phyloP scores from a whole-genome alignment of 2,797 vertebrate species.

The Parauchenoglanis ngamensis region DNA sequence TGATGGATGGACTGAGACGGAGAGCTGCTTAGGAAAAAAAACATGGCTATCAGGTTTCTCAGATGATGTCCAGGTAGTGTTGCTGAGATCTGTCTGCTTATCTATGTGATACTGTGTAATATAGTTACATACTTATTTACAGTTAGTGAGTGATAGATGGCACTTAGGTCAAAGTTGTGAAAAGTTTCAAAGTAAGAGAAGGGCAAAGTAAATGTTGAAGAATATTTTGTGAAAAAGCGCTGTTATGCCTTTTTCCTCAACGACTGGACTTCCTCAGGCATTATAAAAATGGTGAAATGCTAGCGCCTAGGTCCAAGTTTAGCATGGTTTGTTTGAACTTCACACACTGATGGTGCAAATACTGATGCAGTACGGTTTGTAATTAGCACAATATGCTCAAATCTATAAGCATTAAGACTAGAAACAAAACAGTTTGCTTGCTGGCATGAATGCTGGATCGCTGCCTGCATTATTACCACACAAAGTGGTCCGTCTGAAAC shows the following conservation, averaged over 20 bases:
- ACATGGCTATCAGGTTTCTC: conserved; percentile 53
- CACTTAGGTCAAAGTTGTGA: background rate
- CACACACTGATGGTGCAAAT: background rate
- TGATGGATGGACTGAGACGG: conserved; percentile 38
- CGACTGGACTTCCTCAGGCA: conserved; percentile 1
- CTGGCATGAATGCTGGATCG: background rate
- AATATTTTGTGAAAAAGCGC: background rate
- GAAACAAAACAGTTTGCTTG: background rate
- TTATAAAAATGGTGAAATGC: background rate
- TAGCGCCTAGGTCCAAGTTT: background rate
- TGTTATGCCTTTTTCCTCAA: background rate
- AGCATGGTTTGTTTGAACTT: background rate
- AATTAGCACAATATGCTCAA: background rate
- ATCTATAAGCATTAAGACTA: background rate
- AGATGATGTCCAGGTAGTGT: conserved; percentile 32
- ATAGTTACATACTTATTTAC: conserved; percentile 24
- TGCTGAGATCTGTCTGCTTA: conserved; percentile 25
- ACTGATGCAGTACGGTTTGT: background rate
- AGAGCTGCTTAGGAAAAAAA: conserved; percentile 45
- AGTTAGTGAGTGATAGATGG: background rate
- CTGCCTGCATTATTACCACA: conserved; percentile 8
- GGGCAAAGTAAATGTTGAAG: background rate
- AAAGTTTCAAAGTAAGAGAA: background rate
- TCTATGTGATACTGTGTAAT: conserved; percentile 2
- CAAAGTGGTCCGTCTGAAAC: background rate